Percentiles rank a stretch among this genome's conserved stretches.
Evolutionary conservation across 2,888 invertebrate species (phyloP).

Genomic region (Xanthorhoe spadicearia): DNA sequence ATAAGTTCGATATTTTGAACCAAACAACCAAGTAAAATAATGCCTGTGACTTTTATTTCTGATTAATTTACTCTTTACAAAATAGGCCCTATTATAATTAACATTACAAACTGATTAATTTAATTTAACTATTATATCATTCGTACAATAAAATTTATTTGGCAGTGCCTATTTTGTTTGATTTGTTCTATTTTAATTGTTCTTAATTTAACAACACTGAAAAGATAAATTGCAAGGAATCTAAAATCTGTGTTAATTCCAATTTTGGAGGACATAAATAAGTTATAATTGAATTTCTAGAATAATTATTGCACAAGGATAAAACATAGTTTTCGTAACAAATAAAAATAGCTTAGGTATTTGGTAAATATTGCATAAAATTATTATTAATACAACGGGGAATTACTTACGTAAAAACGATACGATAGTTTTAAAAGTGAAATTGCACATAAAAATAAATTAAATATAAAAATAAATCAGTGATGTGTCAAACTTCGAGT

Average conservation of each 20-base stretch:
- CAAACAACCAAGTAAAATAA: conserved; percentile 17
- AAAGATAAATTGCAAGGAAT: not conserved
- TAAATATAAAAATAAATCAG: conserved; percentile 10
- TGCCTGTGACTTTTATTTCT: conserved; percentile 1
- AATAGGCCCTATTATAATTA: conserved; percentile 4
- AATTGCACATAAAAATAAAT: not conserved
- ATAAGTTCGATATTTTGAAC: conserved; percentile 1
- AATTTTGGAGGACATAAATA: not conserved
- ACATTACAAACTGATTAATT: not conserved
- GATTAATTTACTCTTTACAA: conserved; percentile 1
- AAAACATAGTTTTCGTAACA: not conserved
- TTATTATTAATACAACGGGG: too few relatives aligned
- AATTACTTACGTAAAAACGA: too few relatives aligned
- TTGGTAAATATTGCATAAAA: not conserved
- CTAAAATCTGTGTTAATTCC: not conserved
- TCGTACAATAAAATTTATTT: conserved; percentile 31
- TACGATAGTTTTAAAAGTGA: too few relatives aligned
- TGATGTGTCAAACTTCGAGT: conserved; percentile 30
- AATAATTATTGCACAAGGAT: conserved; percentile 16
- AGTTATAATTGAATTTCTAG: too few relatives aligned
- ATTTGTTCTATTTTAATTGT: not conserved
- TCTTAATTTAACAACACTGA: not conserved
- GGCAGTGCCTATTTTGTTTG: not conserved
- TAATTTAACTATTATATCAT: not conserved
- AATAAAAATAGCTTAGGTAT: not conserved